These are phyloP conservation scores for Sciurus carolinensis DNA, from an alignment of 2,797 vertebrate genomes.

Conservation along the genomic window DNA sequence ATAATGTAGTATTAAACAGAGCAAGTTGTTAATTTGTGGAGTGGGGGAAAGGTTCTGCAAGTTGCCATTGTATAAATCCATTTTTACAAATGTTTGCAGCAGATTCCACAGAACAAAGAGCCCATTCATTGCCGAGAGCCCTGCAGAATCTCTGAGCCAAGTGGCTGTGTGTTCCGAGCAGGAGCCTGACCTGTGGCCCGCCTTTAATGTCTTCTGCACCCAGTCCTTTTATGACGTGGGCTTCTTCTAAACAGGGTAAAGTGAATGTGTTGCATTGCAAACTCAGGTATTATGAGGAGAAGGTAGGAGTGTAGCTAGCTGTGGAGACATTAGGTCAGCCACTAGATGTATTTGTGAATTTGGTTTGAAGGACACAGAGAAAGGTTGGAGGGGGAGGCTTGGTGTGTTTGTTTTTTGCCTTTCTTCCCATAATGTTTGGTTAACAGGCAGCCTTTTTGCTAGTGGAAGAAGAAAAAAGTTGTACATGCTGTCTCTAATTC, in stretches of 20 bases:
- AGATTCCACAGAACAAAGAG: slow-evolving; percentile 84
- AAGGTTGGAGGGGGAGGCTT: slow-evolving; percentile 85
- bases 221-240: slow-evolving; percentile 92
- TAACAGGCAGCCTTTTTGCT: slow-evolving; percentile 89
- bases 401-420: slow-evolving; percentile 83
- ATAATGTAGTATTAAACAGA: slow-evolving; percentile 77
- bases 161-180: slow-evolving; percentile 73
- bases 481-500: slow-evolving; percentile 83
- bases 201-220: slow-evolving; percentile 90
- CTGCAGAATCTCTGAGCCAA: slow-evolving; percentile 83
- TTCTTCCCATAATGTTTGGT: slow-evolving; percentile 86
- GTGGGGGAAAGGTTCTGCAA: slow-evolving; percentile 75
- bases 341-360: slow-evolving; percentile 91
- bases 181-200: slow-evolving; percentile 80
- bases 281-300: slow-evolving; percentile 93
- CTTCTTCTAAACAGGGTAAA: slow-evolving; percentile 98
- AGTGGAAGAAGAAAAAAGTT: slow-evolving; percentile 84
- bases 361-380: slow-evolving; percentile 91
- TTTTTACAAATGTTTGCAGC: slow-evolving; percentile 86
- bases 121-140: slow-evolving; percentile 82
- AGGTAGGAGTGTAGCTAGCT: slow-evolving; percentile 93
- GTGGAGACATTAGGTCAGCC: slow-evolving; percentile 94
- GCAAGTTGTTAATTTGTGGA: slow-evolving; percentile 81
- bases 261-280: slow-evolving; percentile 95
- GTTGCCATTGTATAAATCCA: slow-evolving; percentile 83